Evolutionary conservation across 2,797 vertebrate species (phyloP).

Genomic region (Cirrhinus molitorella): DNA sequence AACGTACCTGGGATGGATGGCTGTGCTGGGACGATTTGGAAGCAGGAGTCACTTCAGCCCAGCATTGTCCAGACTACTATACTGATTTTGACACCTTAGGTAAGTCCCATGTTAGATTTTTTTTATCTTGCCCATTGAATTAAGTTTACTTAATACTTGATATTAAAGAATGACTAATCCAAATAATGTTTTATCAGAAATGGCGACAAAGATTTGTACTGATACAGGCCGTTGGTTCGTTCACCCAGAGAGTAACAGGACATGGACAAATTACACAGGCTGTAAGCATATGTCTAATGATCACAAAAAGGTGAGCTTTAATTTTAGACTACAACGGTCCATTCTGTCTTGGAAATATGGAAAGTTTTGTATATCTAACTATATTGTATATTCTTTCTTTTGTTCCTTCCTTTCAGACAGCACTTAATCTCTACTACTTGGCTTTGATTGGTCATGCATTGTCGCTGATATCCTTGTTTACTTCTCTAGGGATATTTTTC

Average conservation of each 20-base stretch:
- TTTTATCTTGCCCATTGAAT: background rate
- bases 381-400: background rate
- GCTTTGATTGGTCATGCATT: conserved; percentile 93
- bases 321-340: background rate
- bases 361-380: background rate
- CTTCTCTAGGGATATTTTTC: conserved; percentile 95
- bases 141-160: background rate
- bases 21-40: conserved; percentile 91
- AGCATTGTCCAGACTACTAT: conserved; percentile 92
- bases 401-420: conserved; percentile 75
- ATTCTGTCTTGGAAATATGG: background rate
- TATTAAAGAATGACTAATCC: background rate
- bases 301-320: conserved; percentile 78
- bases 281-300: conserved; percentile 78
- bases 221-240: conserved; percentile 88
- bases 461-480: conserved; percentile 90
- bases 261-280: conserved; percentile 92
- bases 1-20: conserved; percentile 97
- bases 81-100: conserved; percentile 90
- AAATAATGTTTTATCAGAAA: conserved; percentile 74
- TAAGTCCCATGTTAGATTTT: conserved; percentile 58
- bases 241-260: conserved; percentile 92
- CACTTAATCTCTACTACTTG: conserved; percentile 92
- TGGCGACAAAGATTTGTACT: conserved; percentile 91
- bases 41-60: conserved; percentile 82